phyloP scores from a whole-genome alignment of 1,140 invertebrate species.

The Ptiloglossa arizonensis region DNA sequence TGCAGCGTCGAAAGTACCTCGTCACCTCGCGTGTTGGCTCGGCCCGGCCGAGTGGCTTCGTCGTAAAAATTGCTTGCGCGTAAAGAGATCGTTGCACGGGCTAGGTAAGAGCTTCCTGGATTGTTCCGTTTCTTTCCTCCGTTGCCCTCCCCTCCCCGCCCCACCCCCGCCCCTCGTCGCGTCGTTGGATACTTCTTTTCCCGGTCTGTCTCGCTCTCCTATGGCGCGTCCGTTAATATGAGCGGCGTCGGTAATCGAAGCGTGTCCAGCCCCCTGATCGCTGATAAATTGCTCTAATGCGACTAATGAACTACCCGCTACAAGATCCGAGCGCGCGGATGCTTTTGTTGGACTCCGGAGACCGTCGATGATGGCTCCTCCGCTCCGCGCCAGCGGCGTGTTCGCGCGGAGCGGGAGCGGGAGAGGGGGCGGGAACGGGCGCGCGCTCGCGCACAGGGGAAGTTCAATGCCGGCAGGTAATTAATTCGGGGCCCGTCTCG shows the following conservation, averaged over 20 bases:
- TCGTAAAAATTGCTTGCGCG: constrained; percentile 81
- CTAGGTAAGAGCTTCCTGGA: constrained; percentile 78
- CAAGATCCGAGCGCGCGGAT: constrained; percentile 21
- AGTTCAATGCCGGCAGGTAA: constrained; percentile 41
- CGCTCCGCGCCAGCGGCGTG: background rate
- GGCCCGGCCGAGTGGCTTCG: constrained; percentile 76
- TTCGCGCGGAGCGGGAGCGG: too few species aligned
- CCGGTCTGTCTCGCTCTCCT: background rate
- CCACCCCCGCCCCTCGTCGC: background rate
- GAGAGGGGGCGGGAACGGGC: too few species aligned
- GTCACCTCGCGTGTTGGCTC: constrained; percentile 79
- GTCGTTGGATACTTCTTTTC: background rate
- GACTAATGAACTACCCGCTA: constrained; percentile 51
- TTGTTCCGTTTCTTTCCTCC: constrained; percentile 48
- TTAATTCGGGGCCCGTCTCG: constrained; percentile 49
- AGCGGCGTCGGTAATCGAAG: constrained; percentile 55
- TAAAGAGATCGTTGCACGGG: constrained; percentile 79
- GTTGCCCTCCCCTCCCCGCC: too few species aligned
- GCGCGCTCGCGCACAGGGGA: background rate
- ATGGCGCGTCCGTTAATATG: constrained; percentile 37
- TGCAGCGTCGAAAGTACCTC: constrained; percentile 56
- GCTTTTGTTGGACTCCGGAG: background rate
- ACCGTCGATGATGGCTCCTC: background rate
- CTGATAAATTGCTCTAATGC: constrained; percentile 56
- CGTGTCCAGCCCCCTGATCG: constrained; percentile 51